Conservation (phyloP, 2,113 vertebrate species). For the Panurus biarmicus region DNA sequence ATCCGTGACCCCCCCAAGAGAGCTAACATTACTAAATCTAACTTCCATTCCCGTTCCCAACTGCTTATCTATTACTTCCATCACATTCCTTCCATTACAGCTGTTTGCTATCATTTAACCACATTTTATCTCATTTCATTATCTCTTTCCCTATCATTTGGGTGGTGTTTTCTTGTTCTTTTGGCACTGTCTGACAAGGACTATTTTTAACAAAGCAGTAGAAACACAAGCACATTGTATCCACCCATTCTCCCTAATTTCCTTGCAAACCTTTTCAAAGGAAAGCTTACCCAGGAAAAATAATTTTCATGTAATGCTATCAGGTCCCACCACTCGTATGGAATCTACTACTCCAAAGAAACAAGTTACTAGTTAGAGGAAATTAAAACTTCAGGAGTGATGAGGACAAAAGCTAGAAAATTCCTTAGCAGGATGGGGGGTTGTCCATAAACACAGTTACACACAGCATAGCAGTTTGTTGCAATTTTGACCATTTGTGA, state of each 20-base stretch:
- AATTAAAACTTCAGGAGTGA: neutral
- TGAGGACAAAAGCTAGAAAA: neutral
- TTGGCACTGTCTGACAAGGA: neutral
- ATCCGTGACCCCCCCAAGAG: fast-evolving
- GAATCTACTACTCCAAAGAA: neutral
- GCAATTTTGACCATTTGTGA: neutral
- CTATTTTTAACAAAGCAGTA: neutral
- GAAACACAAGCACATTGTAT: neutral
- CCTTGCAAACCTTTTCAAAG: neutral
- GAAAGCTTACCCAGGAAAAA: neutral
- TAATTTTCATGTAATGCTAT: neutral
- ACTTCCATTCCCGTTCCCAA: neutral
- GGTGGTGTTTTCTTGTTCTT: neutral
- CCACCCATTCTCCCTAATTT: neutral
- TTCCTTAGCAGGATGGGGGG: neutral
- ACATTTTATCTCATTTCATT: neutral
- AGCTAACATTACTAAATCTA: neutral
- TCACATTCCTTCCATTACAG: neutral
- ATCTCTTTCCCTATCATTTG: neutral
- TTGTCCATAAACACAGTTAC: neutral
- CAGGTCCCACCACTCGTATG: neutral
- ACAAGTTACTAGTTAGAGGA: neutral
- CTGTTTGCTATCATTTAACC: neutral
- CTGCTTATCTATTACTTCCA: neutral
- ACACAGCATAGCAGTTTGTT: neutral